These are phyloP conservation scores for Gymnogyps californianus DNA, from an alignment of 2,113 vertebrate genomes.

Conservation along the genomic window DNA sequence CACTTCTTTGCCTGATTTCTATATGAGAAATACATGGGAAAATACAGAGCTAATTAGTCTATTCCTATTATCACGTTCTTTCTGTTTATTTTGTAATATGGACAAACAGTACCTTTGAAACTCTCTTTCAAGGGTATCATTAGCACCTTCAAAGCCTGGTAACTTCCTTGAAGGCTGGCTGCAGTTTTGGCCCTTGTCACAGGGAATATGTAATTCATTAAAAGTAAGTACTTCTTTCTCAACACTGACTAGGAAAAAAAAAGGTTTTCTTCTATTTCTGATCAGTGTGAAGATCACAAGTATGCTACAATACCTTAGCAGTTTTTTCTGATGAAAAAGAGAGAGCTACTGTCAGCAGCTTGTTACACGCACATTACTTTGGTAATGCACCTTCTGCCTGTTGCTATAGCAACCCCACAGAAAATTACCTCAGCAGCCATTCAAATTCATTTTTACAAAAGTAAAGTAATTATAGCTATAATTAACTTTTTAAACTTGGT, in stretches of 20 bases:
- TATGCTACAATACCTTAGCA: neutral
- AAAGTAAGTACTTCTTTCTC: neutral
- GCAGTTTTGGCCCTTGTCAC: neutral
- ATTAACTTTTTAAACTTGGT: slow-evolving; percentile 54
- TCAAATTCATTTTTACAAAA: too few species aligned
- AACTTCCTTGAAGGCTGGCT: neutral
- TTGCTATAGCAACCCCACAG: too few species aligned
- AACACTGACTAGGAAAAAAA: neutral
- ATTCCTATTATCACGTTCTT: neutral
- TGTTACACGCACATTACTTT: neutral
- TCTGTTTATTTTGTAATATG: neutral
- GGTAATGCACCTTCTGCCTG: neutral
- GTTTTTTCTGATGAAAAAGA: neutral
- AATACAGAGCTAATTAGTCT: neutral
- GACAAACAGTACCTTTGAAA: neutral
- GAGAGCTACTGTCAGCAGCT: neutral
- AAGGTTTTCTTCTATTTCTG: neutral
- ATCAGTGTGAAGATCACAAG: neutral
- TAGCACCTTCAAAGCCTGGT: neutral
- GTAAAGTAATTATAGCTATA: slow-evolving; percentile 16
- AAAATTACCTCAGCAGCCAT: too few species aligned
- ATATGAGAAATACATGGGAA: neutral
- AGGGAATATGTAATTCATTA: neutral
- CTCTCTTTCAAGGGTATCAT: neutral
- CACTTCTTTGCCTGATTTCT: neutral